Conservation (phyloP, 2,797 vertebrate genomes). For the Onychomys torridus region DNA sequence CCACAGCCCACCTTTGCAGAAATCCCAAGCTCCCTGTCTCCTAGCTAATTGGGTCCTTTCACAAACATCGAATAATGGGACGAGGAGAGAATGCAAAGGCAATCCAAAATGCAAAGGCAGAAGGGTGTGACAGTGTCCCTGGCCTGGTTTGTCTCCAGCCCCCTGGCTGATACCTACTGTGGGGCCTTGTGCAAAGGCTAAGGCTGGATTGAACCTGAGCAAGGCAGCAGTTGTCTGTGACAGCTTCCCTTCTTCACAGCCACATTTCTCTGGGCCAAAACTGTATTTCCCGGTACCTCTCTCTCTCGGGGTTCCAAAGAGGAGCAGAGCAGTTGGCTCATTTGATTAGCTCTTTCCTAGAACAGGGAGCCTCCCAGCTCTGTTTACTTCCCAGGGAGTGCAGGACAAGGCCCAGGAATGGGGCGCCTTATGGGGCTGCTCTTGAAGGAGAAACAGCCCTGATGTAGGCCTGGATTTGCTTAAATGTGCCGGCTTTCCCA, state of each 20-base stretch:
- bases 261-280: conserved; percentile 64
- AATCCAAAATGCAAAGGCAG: conserved; percentile 26
- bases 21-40: conserved; percentile 33
- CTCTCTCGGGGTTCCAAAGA: conserved; percentile 77
- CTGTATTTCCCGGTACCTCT: conserved; percentile 80
- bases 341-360: conserved; percentile 78
- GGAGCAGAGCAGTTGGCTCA: conserved; percentile 77
- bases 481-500: not conserved
- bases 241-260: conserved; percentile 56
- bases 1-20: conserved; percentile 33
- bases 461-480: conserved; percentile 10
- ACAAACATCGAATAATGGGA: conserved; percentile 47
- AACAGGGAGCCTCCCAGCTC: conserved; percentile 82
- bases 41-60: conserved; percentile 27
- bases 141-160: conserved; percentile 26
- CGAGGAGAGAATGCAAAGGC: not conserved
- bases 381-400: conserved; percentile 80
- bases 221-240: conserved; percentile 10
- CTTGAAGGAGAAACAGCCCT: conserved; percentile 38
- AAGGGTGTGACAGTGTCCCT: not conserved
- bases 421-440: conserved; percentile 73
- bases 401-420: conserved; percentile 60
- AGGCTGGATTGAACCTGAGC: not conserved
- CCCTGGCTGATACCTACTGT: conserved; percentile 3
- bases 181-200: not conserved